Evolutionary conservation across 64 coral and sea anemone species (phyloP), one percentile per base, ranked within the genome.

Genomic region (Catalaphyllia jardinei): DNA sequence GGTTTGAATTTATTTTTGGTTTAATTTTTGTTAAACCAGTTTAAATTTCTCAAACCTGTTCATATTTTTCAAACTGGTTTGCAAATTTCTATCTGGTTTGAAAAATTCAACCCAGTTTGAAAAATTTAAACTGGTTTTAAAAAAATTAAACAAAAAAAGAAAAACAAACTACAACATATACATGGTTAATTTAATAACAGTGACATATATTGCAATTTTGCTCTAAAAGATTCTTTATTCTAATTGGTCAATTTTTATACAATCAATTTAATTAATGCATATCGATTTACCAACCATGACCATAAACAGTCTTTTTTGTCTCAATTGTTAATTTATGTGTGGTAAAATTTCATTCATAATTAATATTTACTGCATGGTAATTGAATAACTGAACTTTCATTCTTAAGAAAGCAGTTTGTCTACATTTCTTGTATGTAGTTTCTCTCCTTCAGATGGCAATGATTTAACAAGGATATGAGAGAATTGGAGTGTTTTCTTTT

Each of bases 401-500:
- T 51, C 38, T 69, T 13, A 1, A 30, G 67, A 35, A 65, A 51
- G 16, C 24, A 71, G 17, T 42, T 20, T 49, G 30, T 52, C 64
- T 8, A n/a, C 1, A 83, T 35, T 71, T 51, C 25, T 25, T 57
- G 10, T 20, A 69, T 79, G n/a, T 22, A 27, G 55, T 57, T 28
- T 54, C 20, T 69, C 22, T 46, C 39, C 2, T 46, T 4, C 39
- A 46, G 24, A 10, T 25, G 14, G 51, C 50, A 51, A 79, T 79
- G 51, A 55, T 28, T 79, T 79, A 25, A 16, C 10, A 38, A 27
- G 60, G 80, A 83, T 33, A 83, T 83, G 80, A 85, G 51, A 52
- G 62, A 83, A 19, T 50, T 67, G 18, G 81, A 71, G 39, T 85
- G 81, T 85, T 71, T 85, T 85, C 81, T 85, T 49, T 25, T 85